These are phyloP conservation scores for Parnassius smintheus DNA, from an alignment of 2,888 invertebrate species.

Conservation along the genomic window DNA sequence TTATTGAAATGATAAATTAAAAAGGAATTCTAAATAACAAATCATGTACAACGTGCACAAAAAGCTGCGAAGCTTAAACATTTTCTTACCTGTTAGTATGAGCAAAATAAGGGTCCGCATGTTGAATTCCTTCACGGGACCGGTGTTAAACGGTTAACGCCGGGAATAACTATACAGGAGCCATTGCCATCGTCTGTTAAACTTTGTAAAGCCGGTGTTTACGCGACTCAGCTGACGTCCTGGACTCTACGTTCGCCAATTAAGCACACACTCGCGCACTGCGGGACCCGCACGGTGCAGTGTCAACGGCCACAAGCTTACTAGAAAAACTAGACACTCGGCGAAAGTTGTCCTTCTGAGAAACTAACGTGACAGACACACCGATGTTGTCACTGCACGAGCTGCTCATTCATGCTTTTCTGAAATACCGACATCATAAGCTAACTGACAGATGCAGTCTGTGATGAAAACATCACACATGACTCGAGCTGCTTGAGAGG, in stretches of 20 bases:
- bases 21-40: slow-evolving; percentile 8
- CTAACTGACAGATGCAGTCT: slow-evolving; percentile 58
- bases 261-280: slow-evolving; percentile 79
- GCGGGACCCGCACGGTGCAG: slow-evolving; percentile 78
- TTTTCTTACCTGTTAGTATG: slow-evolving; percentile 66
- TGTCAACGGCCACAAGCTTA: slow-evolving; percentile 76
- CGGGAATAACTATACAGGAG: slow-evolving; percentile 47
- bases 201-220: slow-evolving; percentile 62
- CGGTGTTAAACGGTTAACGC: slow-evolving; percentile 46
- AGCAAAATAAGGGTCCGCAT: slow-evolving; percentile 70
- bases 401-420: slow-evolving; percentile 60
- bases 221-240: slow-evolving; percentile 75
- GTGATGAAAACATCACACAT: slow-evolving; percentile 79
- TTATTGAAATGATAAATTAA: background rate
- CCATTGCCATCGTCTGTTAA: slow-evolving; percentile 59
- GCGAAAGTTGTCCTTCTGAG: slow-evolving; percentile 63
- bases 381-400: slow-evolving; percentile 38
- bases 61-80: slow-evolving; percentile 10
- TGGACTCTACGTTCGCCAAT: slow-evolving; percentile 68
- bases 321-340: slow-evolving; percentile 71
- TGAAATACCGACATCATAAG: slow-evolving; percentile 42
- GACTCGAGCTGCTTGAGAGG: slow-evolving; percentile 50
- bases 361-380: slow-evolving; percentile 38
- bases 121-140: slow-evolving; percentile 47
- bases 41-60: slow-evolving; percentile 24